A percentile compares a stretch with the other conserved stretches of the same genome.
These are phyloP conservation scores for Cacatua alba DNA, from an alignment of 2,113 vertebrate genomes.

Conservation along the genomic window DNA sequence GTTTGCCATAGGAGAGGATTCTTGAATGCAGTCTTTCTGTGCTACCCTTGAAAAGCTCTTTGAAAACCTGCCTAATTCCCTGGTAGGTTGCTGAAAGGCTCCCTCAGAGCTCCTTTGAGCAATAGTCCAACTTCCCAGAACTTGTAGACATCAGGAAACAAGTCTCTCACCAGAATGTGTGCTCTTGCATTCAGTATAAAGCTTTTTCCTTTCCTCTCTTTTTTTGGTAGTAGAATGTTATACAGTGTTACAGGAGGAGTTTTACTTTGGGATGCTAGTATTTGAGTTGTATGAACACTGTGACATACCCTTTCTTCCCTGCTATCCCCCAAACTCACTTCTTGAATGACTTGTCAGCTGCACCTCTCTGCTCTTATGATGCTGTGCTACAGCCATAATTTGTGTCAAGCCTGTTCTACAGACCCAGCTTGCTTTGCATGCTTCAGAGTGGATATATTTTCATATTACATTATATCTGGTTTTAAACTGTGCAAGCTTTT, in stretches of 20 bases:
- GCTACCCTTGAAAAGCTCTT: constrained; percentile 47
- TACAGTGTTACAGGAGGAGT: neutral
- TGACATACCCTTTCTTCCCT: neutral
- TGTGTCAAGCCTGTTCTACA: neutral
- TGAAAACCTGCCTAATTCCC: neutral
- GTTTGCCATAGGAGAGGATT: neutral
- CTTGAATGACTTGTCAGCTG: neutral
- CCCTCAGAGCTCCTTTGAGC: neutral
- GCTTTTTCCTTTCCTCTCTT: neutral
- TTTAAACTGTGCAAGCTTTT: neutral
- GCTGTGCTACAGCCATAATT: neutral
- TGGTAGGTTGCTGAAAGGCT: neutral
- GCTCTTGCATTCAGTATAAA: neutral
- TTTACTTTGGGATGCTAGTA: neutral
- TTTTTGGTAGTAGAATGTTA: neutral
- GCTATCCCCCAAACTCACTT: neutral
- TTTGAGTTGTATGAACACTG: neutral
- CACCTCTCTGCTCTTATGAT: neutral
- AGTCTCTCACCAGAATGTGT: neutral
- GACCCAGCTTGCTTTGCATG: neutral
- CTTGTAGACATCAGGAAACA: neutral
- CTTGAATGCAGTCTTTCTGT: constrained; percentile 43
- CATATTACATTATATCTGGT: neutral
- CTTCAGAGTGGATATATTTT: neutral
- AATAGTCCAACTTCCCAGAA: neutral